These are phyloP conservation scores for Cephus spinipes DNA, from an alignment of 2,888 invertebrate genomes.

Conservation along the genomic window DNA sequence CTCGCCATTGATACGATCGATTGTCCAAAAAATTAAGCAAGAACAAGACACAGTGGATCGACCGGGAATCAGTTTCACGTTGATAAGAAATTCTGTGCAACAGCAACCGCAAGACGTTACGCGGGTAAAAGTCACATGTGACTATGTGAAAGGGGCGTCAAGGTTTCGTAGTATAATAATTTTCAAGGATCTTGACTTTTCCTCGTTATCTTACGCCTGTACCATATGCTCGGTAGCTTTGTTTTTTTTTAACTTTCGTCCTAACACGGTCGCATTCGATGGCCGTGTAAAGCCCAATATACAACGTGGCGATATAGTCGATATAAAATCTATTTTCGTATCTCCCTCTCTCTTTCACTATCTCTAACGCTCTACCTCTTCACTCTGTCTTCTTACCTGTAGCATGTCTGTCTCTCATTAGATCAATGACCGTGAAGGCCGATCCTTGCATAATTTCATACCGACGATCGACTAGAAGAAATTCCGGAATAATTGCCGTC, in stretches of 20 bases:
- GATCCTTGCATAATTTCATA: constrained; percentile 2
- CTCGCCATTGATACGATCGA: background rate
- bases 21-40: background rate
- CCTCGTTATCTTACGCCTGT: background rate
- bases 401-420: background rate
- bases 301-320: background rate
- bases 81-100: background rate
- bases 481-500: background rate
- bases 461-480: background rate
- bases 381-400: background rate
- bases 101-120: background rate
- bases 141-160: background rate
- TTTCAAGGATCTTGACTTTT: background rate
- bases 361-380: background rate
- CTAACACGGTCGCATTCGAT: background rate
- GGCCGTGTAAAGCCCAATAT: background rate
- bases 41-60: background rate
- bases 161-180: background rate
- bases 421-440: constrained; percentile 44
- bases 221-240: background rate
- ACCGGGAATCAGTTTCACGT: background rate
- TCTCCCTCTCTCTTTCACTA: background rate
- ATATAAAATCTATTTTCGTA: background rate
- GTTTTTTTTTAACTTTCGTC: background rate
- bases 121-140: background rate